phyloP scores from a whole-genome alignment of 1,140 invertebrate species.

The Pantala flavescens region DNA sequence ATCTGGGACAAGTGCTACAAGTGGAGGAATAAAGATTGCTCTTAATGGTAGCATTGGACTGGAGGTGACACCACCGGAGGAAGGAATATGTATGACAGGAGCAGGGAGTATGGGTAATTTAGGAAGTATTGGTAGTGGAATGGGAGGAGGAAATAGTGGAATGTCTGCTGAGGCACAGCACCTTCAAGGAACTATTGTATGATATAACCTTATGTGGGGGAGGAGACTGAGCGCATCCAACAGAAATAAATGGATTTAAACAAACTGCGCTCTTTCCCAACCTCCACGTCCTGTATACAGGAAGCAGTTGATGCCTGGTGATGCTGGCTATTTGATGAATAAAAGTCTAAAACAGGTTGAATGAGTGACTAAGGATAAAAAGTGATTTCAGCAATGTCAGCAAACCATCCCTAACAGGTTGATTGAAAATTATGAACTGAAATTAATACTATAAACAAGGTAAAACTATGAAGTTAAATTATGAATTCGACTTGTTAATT shows the following conservation, averaged over 20 bases:
- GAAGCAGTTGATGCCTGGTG: too few species aligned
- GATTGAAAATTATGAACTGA: too few species aligned
- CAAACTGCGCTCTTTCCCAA: not conserved
- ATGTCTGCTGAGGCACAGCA: constrained; percentile 53
- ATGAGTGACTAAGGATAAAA: too few species aligned
- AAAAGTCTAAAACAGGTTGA: too few species aligned
- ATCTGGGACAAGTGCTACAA: constrained; percentile 23
- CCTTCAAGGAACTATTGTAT: constrained; percentile 80
- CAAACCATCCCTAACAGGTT: too few species aligned
- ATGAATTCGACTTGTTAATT: not conserved
- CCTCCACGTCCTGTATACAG: not conserved
- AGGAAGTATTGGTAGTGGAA: constrained; percentile 13
- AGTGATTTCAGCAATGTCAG: too few species aligned
- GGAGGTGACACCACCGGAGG: constrained; percentile 73
- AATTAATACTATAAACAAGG: not conserved
- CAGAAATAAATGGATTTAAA: constrained; percentile 56
- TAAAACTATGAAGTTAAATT: not conserved
- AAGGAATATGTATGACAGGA: constrained; percentile 33
- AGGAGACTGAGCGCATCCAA: constrained; percentile 56
- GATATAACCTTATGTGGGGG: constrained; percentile 84
- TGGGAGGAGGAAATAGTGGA: not conserved
- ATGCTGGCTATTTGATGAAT: too few species aligned
- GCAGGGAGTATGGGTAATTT: constrained; percentile 11
- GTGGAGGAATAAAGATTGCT: constrained; percentile 60
- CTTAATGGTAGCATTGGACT: constrained; percentile 75